Evolutionary conservation across 2,113 vertebrate genomes (phyloP).

Genomic region (Otis tarda): DNA sequence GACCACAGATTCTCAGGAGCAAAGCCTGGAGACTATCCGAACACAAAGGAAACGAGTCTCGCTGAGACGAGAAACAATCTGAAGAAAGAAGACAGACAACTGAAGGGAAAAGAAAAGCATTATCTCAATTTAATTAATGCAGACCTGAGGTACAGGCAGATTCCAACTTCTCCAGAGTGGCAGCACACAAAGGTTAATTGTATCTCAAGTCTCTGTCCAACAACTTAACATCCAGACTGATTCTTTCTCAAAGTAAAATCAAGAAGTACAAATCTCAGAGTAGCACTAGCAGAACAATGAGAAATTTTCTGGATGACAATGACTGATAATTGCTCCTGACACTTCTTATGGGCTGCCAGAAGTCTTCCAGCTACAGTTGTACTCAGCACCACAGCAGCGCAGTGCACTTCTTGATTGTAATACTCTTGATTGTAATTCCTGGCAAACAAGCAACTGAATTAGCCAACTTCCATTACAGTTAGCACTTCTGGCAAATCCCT

Average conservation of each 20-base stretch:
- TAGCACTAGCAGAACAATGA: background rate
- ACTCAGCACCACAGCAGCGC: background rate
- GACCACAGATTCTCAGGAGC: background rate
- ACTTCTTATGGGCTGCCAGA: background rate
- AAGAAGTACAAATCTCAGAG: background rate
- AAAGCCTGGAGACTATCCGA: background rate
- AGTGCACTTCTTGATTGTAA: background rate
- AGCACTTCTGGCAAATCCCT: background rate
- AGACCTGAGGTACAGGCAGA: background rate
- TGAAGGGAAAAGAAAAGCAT: background rate
- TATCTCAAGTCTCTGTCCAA: background rate
- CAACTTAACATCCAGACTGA: background rate
- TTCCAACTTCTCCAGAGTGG: background rate
- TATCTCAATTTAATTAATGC: background rate
- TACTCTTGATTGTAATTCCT: background rate
- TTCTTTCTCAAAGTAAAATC: background rate
- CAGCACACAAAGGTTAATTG: constrained; percentile 3
- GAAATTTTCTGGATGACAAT: constrained; percentile 5
- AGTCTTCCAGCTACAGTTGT: background rate
- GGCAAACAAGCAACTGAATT: background rate
- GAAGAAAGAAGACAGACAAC: background rate
- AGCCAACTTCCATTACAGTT: background rate
- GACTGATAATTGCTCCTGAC: constrained; percentile 5
- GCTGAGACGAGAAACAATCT: background rate
- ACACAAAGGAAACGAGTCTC: background rate